These are phyloP conservation scores for Anarhynchus alexandrinus DNA, from an alignment of 2,113 vertebrate genomes.

Conservation along the genomic window DNA sequence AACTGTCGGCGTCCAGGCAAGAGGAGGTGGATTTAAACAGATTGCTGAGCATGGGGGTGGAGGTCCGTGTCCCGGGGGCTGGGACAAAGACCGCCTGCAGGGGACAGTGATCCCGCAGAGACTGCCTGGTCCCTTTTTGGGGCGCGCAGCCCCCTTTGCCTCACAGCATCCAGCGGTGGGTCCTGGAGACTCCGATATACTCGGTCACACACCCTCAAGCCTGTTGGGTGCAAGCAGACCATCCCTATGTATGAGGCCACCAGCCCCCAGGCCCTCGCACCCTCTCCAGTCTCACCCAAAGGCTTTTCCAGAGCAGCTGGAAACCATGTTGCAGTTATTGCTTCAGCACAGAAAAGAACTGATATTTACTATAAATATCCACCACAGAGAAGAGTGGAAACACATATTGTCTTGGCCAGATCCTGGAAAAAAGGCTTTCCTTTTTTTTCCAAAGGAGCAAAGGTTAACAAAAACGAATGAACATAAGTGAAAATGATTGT, in stretches of 20 bases:
- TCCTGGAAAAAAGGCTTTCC: neutral
- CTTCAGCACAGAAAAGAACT: neutral
- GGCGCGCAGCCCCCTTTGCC: neutral
- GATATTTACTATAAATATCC: neutral
- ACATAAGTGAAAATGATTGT: neutral
- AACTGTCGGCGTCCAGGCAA: neutral
- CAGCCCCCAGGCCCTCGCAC: fast-evolving
- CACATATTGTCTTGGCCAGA: neutral
- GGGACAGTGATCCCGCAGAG: neutral
- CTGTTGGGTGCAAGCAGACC: fast-evolving
- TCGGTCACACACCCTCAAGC: fast-evolving
- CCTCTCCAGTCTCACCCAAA: neutral
- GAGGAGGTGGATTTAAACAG: neutral
- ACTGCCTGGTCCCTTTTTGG: neutral
- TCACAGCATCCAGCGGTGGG: neutral
- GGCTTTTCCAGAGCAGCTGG: neutral
- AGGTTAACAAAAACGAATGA: neutral
- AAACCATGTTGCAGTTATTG: neutral
- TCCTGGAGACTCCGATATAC: neutral
- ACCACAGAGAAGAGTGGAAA: neutral
- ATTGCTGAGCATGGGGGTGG: neutral
- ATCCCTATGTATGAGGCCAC: fast-evolving
- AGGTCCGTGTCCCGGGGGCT: neutral
- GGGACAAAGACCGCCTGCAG: neutral
- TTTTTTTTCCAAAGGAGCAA: neutral